phyloP scores from a whole-genome alignment of 2,113 vertebrate genomes.

The Gila orcuttii region DNA sequence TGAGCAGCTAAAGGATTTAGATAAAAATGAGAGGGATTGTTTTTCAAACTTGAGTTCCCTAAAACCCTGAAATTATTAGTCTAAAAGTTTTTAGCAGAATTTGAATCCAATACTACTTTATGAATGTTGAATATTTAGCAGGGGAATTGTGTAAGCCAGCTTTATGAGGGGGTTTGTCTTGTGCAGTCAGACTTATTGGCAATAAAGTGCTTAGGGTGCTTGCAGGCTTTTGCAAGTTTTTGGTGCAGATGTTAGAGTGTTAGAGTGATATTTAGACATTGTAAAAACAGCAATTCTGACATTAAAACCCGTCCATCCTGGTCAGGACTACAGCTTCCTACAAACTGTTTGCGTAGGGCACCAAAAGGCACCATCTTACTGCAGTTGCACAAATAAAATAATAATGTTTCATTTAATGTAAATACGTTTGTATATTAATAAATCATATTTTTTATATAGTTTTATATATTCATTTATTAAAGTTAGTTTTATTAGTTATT shows the following conservation, averaged over 20 bases:
- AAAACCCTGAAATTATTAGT: conserved; percentile 1
- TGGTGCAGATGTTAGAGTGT: background rate
- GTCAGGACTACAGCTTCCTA: background rate
- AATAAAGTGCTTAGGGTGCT: background rate
- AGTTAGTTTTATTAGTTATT: too few species aligned
- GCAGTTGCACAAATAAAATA: background rate
- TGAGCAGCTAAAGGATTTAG: conserved; percentile 4
- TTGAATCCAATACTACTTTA: background rate
- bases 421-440: background rate
- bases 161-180: conserved; percentile 18
- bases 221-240: background rate
- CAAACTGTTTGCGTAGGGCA: background rate
- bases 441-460: background rate
- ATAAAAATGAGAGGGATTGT: conserved; percentile 19
- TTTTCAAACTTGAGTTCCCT: conserved; percentile 1
- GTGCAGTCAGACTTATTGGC: background rate
- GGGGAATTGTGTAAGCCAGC: conserved; percentile 2
- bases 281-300: background rate
- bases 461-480: too few species aligned
- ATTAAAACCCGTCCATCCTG: background rate
- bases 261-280: background rate
- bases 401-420: background rate
- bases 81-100: background rate
- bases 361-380: background rate
- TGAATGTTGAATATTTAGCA: conserved; percentile 23